A percentile compares a stretch with the other conserved stretches of the same genome.
phyloP scores from a whole-genome alignment of 1,140 invertebrate species.

The Drosophila parvula region DNA sequence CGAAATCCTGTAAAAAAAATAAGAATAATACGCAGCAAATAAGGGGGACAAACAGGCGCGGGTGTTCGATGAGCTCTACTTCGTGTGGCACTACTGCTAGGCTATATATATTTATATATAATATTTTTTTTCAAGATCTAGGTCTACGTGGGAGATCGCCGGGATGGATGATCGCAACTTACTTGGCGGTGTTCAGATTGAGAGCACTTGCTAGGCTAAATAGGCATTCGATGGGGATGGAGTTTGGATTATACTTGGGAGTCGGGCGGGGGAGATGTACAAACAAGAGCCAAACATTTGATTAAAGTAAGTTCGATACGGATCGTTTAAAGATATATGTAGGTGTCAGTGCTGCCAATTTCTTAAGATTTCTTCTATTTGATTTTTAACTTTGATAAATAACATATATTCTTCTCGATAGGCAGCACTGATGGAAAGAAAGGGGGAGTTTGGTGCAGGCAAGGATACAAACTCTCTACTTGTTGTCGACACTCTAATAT shows the following conservation, averaged over 20 bases:
- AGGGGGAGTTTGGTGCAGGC: constrained; percentile 39
- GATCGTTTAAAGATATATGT: constrained; percentile 24
- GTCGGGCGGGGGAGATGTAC: constrained; percentile 34
- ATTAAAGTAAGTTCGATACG: constrained; percentile 54
- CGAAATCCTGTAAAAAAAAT: not conserved
- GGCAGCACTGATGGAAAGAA: constrained; percentile 8
- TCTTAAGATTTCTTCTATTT: not conserved
- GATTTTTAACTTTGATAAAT: not conserved
- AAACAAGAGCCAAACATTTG: constrained; percentile 53
- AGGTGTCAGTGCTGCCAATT: constrained; percentile 6
- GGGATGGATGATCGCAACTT: constrained; percentile 58
- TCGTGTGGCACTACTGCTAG: not conserved
- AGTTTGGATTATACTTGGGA: constrained; percentile 33
- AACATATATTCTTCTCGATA: not conserved
- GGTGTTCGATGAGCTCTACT: constrained; percentile 24
- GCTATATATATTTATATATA: not conserved
- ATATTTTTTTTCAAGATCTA: constrained; percentile 6
- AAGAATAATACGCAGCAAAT: not conserved
- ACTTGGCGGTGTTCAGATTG: constrained; percentile 69
- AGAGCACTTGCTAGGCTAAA: constrained; percentile 79
- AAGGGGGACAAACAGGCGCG: constrained; percentile 5
- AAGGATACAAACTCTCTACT: constrained; percentile 39
- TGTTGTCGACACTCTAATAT: constrained; percentile 26
- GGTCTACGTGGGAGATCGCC: constrained; percentile 36
- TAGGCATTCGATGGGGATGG: constrained; percentile 51